Evolutionary conservation across 2,113 vertebrate genomes (phyloP).

Genomic region (Sturnira hondurensis): DNA sequence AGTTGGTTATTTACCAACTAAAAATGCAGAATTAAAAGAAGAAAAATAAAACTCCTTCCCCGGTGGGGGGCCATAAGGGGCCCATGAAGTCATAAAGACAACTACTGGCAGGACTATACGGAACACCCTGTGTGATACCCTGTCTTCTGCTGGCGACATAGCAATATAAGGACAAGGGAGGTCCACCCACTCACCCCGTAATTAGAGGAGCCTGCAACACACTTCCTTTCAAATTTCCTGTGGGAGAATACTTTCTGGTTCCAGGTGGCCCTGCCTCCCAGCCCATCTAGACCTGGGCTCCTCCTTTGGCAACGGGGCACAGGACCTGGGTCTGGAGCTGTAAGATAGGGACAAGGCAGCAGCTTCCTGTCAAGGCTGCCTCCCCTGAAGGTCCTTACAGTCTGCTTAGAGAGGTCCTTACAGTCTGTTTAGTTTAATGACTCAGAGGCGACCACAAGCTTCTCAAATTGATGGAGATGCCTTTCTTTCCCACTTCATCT

Average conservation of each 20-base stretch:
- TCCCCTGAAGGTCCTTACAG: background rate
- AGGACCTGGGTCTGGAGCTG: background rate
- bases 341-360: background rate
- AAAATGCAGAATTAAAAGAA: constrained; percentile 45
- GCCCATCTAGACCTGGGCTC: background rate
- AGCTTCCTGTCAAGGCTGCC: background rate
- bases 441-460: background rate
- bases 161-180: constrained; percentile 72
- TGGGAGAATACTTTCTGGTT: background rate
- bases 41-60: constrained; percentile 45
- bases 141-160: constrained; percentile 71
- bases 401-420: background rate
- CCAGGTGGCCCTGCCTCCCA: background rate
- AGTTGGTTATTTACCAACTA: constrained; percentile 31
- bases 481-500: background rate
- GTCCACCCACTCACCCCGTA: constrained; percentile 63
- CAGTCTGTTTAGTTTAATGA: background rate
- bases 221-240: rapidly evolving
- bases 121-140: constrained; percentile 66
- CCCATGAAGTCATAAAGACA: constrained; percentile 73
- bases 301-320: background rate
- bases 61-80: constrained; percentile 50
- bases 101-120: constrained; percentile 63
- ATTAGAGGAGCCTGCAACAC: constrained; percentile 60
- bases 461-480: background rate